phyloP scores from a whole-genome alignment of 2,113 vertebrate species.

The Centropristis striata region DNA sequence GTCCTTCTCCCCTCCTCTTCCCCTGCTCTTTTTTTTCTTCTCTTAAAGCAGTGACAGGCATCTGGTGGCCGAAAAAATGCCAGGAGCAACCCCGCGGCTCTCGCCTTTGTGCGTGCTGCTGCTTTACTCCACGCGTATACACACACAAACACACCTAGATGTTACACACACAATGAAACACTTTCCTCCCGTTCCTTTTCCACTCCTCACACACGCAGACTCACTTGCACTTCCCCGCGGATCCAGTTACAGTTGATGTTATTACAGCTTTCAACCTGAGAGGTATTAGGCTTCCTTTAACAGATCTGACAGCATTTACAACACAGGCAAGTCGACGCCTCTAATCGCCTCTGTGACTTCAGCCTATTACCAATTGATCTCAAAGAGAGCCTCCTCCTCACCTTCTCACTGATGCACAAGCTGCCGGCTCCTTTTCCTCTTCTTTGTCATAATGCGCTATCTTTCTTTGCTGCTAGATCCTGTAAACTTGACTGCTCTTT shows the following conservation, averaged over 20 bases:
- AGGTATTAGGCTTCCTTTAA: constrained; percentile 86
- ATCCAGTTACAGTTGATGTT: constrained; percentile 85
- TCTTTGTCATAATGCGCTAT: constrained; percentile 71
- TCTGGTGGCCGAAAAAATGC: constrained; percentile 86
- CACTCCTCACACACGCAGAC: constrained; percentile 56
- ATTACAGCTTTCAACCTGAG: constrained; percentile 87
- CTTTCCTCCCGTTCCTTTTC: constrained; percentile 65
- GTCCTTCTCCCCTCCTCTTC: constrained; percentile 53
- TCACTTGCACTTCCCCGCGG: constrained; percentile 78
- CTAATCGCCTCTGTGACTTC: constrained; percentile 83
- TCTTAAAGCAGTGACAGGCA: constrained; percentile 91
- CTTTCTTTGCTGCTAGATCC: constrained; percentile 34
- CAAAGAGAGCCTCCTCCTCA: constrained; percentile 72
- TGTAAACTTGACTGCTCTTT: constrained; percentile 47
- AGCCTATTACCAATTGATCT: constrained; percentile 84
- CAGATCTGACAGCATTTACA: constrained; percentile 87
- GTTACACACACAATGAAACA: constrained; percentile 65
- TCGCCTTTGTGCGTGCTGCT: constrained; percentile 74
- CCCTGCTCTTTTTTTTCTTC: constrained; percentile 60
- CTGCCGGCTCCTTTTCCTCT: constrained; percentile 66
- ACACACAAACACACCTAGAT: constrained; percentile 62
- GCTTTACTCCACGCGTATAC: constrained; percentile 50
- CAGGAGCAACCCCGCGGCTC: constrained; percentile 80
- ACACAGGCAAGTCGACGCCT: constrained; percentile 80
- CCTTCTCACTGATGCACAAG: constrained; percentile 65